Conservation (phyloP, 2,113 vertebrate genomes). For the Gallinago media region DNA sequence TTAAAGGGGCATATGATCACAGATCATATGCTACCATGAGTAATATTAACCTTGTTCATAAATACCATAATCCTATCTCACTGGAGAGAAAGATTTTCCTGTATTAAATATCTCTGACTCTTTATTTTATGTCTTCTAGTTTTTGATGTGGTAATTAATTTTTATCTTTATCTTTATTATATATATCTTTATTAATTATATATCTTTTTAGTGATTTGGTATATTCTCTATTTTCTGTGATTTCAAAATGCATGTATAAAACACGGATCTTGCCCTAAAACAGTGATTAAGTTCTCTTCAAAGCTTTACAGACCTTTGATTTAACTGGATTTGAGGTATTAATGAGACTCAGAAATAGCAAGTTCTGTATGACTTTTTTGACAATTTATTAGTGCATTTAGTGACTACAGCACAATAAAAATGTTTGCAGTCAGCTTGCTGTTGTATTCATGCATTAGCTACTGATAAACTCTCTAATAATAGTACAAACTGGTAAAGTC, state of each 20-base stretch:
- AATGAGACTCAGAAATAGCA: accelerated
- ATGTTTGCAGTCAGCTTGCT: background rate
- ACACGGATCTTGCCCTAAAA: background rate
- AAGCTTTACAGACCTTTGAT: background rate
- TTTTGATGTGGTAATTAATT: background rate
- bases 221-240: background rate
- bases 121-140: background rate
- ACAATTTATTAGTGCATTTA: background rate
- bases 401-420: background rate
- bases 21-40: background rate
- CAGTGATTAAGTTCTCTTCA: background rate
- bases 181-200: too few species aligned
- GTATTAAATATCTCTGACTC: background rate
- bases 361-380: background rate
- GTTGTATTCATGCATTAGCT: background rate
- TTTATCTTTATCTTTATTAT: background rate
- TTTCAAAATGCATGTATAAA: background rate
- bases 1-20: background rate
- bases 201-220: background rate
- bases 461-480: background rate
- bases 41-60: background rate
- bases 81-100: background rate
- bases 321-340: background rate
- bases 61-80: background rate
- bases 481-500: background rate